These are phyloP conservation scores for Acrossocheilus wenchowensis DNA, from an alignment of 2,797 vertebrate genomes.

Conservation along the genomic window DNA sequence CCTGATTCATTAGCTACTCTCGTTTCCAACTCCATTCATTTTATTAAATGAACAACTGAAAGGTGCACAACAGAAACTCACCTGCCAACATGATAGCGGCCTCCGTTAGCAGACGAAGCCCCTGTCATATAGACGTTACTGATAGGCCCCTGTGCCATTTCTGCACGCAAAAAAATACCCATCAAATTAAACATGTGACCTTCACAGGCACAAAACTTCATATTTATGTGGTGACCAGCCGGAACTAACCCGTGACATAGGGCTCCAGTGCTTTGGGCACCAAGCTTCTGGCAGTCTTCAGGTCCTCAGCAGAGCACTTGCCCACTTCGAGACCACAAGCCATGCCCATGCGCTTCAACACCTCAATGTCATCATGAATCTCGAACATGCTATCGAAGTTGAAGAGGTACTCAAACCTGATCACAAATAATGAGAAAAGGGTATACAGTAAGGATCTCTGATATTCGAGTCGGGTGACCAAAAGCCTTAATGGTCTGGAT, in stretches of 20 bases:
- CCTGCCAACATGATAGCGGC: constrained; percentile 90
- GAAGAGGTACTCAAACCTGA: constrained; percentile 98
- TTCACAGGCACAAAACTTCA: background rate
- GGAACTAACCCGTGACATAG: constrained; percentile 91
- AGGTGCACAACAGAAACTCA: constrained; percentile 65
- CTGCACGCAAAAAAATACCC: constrained; percentile 69
- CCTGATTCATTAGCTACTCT: background rate
- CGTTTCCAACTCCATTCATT: background rate
- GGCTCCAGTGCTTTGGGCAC: constrained; percentile 98
- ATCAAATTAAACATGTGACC: background rate
- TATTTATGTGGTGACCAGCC: background rate
- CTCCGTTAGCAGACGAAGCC: constrained; percentile 89
- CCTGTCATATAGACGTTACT: constrained; percentile 93
- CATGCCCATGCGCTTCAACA: constrained; percentile 99
- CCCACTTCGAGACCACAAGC: constrained; percentile 96
- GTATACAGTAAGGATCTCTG: background rate
- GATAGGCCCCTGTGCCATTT: constrained; percentile 98
- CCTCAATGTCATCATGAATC: constrained; percentile 99
- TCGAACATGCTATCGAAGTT: constrained; percentile 99
- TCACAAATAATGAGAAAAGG: constrained; percentile 27
- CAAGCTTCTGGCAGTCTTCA: constrained; percentile 91
- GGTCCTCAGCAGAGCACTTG: constrained; percentile 93
- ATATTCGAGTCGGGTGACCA: background rate
- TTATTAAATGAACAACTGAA: background rate
- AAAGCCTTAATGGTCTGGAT: background rate